Evolutionary conservation across 37 sponge, comb jelly and placozoan genomes (phyloP), one percentile per base, ranked within the genome.

Genomic region (Axinella damicornis): DNA sequence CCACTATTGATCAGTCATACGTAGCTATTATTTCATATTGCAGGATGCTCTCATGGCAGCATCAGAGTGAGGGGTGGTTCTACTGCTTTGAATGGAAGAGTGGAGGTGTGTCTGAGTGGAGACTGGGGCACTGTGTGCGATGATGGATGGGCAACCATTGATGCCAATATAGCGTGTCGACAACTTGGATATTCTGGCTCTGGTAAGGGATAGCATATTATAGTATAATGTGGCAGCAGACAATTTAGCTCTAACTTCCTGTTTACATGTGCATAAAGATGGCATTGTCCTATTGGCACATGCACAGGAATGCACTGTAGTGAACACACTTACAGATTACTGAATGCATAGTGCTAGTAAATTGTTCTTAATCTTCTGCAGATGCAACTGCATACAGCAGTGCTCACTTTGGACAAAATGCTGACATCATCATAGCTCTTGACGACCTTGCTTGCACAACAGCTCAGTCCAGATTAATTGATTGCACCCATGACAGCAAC

Each of bases 11-110:
- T n/a, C n/a, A n/a, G n/a, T n/a, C n/a, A n/a, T n/a, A n/a, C 9
- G 46, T 46, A 12, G 4, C 46, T 9, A 46, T n/a, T n/a, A n/a
- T n/a, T n/a, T n/a, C 9, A 46, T 46, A 9, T 61, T 61, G 62
- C 62, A 61, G 62, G 62, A 14, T 61, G 73, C 31, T 57, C 62
- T 39, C 41, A 79, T 22, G 79, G 79, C 28, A 61, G 32, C 30
- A 46, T 46, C 46, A 46, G 46, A 32, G 6, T 64, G 30, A 32
- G 30, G 6, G 9, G 9, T 32, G 66, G 66, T 32, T 32, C 31
- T 9, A 32, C 31, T 12, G 6, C 6, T 30, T 11, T 32, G 30
- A 9, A 64, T 2, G 66, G 66, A 12, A 30, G 66, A 9, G 66
- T 64, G 31, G 66, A 64, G 9, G 66, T 64, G 66, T 64, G 30